Conservation (phyloP, 2,888 invertebrate species). For the Charanyca ferruginea region DNA sequence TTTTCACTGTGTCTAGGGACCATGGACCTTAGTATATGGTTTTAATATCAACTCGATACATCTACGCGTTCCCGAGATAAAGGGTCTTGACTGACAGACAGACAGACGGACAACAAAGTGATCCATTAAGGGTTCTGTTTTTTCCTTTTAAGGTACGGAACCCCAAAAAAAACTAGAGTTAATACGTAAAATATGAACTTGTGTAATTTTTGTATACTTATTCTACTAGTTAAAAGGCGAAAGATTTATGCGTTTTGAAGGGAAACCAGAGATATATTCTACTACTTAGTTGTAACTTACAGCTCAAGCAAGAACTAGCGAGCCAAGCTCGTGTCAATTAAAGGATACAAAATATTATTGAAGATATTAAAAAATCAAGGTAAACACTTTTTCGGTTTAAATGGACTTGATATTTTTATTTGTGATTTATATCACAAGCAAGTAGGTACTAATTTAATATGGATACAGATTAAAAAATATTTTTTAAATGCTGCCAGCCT, state of each 20-base stretch:
- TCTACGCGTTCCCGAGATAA: too few species aligned
- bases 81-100: too few species aligned
- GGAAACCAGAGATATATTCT: too few species aligned
- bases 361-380: conserved; percentile 45
- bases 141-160: too few species aligned
- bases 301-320: neutral
- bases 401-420: conserved; percentile 28
- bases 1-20: too few species aligned
- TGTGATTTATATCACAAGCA: conserved; percentile 8
- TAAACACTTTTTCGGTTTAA: conserved; percentile 41
- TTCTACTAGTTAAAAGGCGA: too few species aligned
- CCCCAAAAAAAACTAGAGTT: neutral
- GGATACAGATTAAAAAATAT: neutral
- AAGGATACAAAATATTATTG: conserved; percentile 28
- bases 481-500: conserved; percentile 6
- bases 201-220: neutral
- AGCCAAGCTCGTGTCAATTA: conserved; percentile 24
- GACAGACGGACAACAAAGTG: too few species aligned
- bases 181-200: conserved; percentile 14
- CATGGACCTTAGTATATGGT: too few species aligned
- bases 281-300: conserved; percentile 12
- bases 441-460: neutral
- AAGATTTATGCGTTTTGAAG: too few species aligned
- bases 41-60: too few species aligned
- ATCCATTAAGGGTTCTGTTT: too few species aligned